phyloP scores from a whole-genome alignment of 2,113 vertebrate genomes.

The Pedionomus torquatus region DNA sequence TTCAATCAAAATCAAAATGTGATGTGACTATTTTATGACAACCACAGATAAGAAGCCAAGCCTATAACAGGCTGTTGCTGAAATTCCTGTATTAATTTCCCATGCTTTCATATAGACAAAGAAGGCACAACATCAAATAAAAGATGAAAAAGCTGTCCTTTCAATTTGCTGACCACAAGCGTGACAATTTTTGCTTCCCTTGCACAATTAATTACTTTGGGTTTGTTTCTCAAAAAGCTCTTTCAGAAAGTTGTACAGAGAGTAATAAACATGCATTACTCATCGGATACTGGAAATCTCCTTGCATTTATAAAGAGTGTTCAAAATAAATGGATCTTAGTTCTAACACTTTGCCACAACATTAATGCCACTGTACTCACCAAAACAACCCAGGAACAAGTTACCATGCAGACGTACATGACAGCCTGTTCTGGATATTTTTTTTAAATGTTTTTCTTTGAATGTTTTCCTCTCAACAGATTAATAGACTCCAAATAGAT shows the following conservation, averaged over 20 bases:
- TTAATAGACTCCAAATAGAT: background rate
- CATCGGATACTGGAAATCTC: slow-evolving; percentile 60
- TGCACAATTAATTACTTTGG: slow-evolving; percentile 33
- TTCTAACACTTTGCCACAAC: slow-evolving; percentile 23
- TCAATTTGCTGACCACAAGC: background rate
- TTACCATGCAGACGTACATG: background rate
- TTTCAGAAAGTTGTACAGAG: slow-evolving; percentile 42
- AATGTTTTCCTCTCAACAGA: background rate
- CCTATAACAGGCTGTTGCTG: background rate
- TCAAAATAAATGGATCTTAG: slow-evolving; percentile 56
- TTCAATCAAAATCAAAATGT: slow-evolving; percentile 14
- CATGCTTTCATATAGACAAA: background rate
- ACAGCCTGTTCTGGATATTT: background rate
- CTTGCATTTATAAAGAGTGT: slow-evolving; percentile 32
- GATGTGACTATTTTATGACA: background rate
- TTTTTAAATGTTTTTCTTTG: background rate
- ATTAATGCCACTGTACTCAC: background rate
- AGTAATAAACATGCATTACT: slow-evolving; percentile 52
- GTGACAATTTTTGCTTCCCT: slow-evolving; percentile 13
- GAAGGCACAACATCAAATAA: background rate
- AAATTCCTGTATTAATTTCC: slow-evolving; percentile 17
- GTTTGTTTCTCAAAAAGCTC: slow-evolving; percentile 58
- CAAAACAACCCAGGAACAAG: background rate
- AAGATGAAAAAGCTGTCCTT: background rate
- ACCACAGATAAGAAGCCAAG: background rate